Evolutionary conservation across 2,888 invertebrate genomes (phyloP), one percentile per base, ranked within the genome.

Genomic region (Zhuqinia jingwanae): DNA sequence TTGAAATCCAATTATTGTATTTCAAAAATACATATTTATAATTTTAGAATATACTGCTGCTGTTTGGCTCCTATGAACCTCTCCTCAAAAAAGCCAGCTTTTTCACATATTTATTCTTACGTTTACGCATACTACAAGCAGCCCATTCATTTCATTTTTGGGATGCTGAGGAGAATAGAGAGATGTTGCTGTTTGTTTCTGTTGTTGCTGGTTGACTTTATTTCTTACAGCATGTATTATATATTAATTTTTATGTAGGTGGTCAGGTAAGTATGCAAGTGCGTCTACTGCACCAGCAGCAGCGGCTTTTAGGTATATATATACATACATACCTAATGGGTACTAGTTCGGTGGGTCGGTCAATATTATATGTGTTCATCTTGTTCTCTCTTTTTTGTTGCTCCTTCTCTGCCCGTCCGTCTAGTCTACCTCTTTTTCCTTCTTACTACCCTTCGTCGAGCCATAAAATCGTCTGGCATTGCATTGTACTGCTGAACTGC

Each of bases 301-400:
- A 50, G 13, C n/a, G 50, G 13, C n/a, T 5, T 13, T 50, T 10
- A 17, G 20, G 11, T 15, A n/a, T n/a, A n/a, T n/a, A n/a, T n/a
- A n/a, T n/a, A n/a, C 56, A 56, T n/a, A n/a, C 6, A 5, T 56
- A n/a, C 17, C n/a, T 75, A 53, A 56, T 63, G 63, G 25, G 78
- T 42, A 76, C 45, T 80, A 80, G 80, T 80, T 80, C 80, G 80
- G 80, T 75, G 75, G 56, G 75, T 80, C 58, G 42, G 30, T 77
- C 79, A 65, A 65, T n/a, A n/a, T n/a, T n/a, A n/a, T n/a, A n/a
- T n/a, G n/a, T 36, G 36, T 3, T 36, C 36, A 6, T 53, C 75
- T 47, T 75, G 75, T 20, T 80, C 80, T 42, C 42, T 77, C n/a
- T n/a, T n/a, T 36, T 36, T 6, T 6, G 36, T 36, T 36, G 36